phyloP scores from a whole-genome alignment of 2,888 invertebrate genomes.

The Zhengitettix transpicula region DNA sequence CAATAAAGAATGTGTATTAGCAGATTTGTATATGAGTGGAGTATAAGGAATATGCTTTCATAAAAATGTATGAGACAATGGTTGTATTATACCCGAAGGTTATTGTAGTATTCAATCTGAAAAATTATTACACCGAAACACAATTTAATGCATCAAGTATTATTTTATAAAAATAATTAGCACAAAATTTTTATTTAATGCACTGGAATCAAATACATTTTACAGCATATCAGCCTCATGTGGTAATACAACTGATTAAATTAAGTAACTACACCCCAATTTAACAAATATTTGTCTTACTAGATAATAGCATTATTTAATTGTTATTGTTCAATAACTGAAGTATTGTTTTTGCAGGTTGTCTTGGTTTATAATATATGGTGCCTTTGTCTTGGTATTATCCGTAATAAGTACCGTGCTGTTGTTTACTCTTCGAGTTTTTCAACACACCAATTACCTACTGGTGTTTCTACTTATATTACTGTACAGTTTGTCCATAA shows the following conservation, averaged over 20 bases:
- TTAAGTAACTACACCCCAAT: not conserved
- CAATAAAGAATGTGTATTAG: too few relatives aligned
- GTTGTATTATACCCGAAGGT: too few relatives aligned
- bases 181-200: too few relatives aligned
- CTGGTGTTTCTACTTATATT: slow-evolving; percentile 62
- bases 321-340: not conserved
- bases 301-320: not conserved
- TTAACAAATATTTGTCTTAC: not conserved
- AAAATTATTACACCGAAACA: too few relatives aligned
- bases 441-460: slow-evolving; percentile 60
- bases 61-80: too few relatives aligned
- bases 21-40: too few relatives aligned
- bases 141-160: too few relatives aligned
- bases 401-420: slow-evolving; percentile 54
- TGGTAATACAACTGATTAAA: not conserved
- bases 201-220: too few relatives aligned
- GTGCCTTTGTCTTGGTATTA: slow-evolving; percentile 41
- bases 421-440: slow-evolving; percentile 53
- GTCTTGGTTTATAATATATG: slow-evolving; percentile 69
- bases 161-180: too few relatives aligned
- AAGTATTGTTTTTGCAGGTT: slow-evolving; percentile 34
- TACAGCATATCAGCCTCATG: too few relatives aligned
- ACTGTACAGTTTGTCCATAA: slow-evolving; percentile 63
- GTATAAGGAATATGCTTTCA: too few relatives aligned
- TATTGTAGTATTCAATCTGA: too few relatives aligned